A percentile compares a stretch with the other conserved stretches of the same genome.
Conservation (phyloP, 2,888 invertebrate genomes). For the Callyntrura sp. region DNA sequence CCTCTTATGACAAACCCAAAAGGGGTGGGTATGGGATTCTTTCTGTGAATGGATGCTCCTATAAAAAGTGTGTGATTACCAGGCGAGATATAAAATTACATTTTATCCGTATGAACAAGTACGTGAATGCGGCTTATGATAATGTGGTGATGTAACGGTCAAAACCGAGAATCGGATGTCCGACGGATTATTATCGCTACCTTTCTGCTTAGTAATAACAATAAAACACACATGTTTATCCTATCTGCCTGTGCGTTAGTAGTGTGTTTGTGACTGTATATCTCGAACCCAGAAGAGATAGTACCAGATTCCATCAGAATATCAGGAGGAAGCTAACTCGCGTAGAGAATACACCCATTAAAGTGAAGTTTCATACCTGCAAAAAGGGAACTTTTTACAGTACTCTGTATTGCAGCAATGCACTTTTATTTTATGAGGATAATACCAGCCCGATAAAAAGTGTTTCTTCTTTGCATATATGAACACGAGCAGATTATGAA, state of each 20-base stretch:
- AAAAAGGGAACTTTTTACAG: not conserved
- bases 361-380: not conserved
- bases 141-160: slow-evolving; percentile 62
- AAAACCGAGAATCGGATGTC: slow-evolving; percentile 75
- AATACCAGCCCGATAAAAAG: not conserved
- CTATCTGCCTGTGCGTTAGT: not conserved
- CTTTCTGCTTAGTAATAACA: slow-evolving; percentile 36
- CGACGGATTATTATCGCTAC: slow-evolving; percentile 49
- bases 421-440: not conserved
- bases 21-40: slow-evolving; percentile 20
- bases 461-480: not conserved
- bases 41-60: slow-evolving; percentile 45
- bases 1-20: not conserved
- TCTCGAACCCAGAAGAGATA: not conserved
- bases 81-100: slow-evolving; percentile 19
- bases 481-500: not conserved
- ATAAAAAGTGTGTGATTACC: slow-evolving; percentile 6
- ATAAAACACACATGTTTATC: slow-evolving; percentile 55
- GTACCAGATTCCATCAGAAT: not conserved
- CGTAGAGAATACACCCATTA: not conserved
- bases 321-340: too few relatives aligned
- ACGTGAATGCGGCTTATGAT: not conserved
- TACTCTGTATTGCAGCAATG: not conserved
- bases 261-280: not conserved
- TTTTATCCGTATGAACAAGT: not conserved